Conservation (phyloP, 64 coral and sea anemone genomes). For the Platygyra sinensis region DNA sequence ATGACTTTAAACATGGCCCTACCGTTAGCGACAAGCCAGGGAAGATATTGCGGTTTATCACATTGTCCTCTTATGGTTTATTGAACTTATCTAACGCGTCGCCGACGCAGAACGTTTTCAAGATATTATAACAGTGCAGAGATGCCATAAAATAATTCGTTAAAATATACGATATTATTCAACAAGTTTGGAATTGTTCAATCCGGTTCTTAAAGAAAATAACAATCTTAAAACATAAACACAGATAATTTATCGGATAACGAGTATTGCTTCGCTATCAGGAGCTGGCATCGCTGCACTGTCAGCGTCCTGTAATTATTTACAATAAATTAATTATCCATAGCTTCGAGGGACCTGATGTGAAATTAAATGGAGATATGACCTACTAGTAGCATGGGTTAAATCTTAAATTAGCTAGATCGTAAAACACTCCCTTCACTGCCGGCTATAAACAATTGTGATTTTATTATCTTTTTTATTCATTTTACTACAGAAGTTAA, state of each 20-base stretch:
- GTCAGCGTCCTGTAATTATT: background rate
- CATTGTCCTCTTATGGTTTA: background rate
- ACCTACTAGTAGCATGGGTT: background rate
- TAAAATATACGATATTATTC: background rate
- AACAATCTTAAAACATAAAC: background rate
- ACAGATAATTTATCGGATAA: background rate
- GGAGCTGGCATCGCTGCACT: background rate
- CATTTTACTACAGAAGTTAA: background rate
- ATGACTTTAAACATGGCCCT: constrained; percentile 23
- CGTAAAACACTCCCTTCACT: background rate
- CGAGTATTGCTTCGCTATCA: background rate
- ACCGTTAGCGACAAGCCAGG: constrained; percentile 34
- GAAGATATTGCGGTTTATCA: constrained; percentile 3
- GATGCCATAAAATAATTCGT: background rate
- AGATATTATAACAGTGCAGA: background rate
- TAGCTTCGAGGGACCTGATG: background rate
- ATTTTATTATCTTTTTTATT: background rate
- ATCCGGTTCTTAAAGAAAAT: background rate
- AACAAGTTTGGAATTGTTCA: background rate
- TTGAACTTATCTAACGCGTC: constrained; percentile 11
- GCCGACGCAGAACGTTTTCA: background rate
- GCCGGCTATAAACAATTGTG: background rate
- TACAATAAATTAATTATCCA: constrained; percentile 31
- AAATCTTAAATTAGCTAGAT: constrained; percentile 20
- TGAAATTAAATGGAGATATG: constrained; percentile 8